Evolutionary conservation across 2,113 vertebrate species (phyloP).

Genomic region (Chaetorhynchus papuensis): DNA sequence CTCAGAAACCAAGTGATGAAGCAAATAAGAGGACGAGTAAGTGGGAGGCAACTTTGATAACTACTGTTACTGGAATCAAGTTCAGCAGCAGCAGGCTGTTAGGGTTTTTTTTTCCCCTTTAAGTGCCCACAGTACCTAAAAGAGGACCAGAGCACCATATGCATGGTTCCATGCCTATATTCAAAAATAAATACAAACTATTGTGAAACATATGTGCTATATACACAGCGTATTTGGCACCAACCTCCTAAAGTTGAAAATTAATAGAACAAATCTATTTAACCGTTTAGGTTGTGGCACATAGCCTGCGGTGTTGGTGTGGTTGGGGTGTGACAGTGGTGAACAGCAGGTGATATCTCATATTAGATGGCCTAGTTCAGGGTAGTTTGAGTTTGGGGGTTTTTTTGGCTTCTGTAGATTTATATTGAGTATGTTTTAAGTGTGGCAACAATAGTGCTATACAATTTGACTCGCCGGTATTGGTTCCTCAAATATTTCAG

Average conservation of each 20-base stretch:
- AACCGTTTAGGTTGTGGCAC: background rate
- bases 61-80: constrained; percentile 8
- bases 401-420: background rate
- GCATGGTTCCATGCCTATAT: background rate
- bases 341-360: background rate
- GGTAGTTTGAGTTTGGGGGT: background rate
- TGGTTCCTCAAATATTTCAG: background rate
- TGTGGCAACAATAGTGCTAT: background rate
- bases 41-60: background rate
- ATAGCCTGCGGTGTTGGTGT: background rate
- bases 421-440: background rate
- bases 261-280: background rate
- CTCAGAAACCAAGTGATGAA: background rate
- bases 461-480: background rate
- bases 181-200: background rate
- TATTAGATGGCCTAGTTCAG: background rate
- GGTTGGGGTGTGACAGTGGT: background rate
- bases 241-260: background rate
- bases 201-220: background rate
- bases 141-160: background rate
- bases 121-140: background rate
- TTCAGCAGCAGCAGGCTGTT: background rate
- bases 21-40: background rate
- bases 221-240: background rate
- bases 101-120: background rate